Conservation (phyloP, 1,140 invertebrate genomes). For the Bombus ignitus region DNA sequence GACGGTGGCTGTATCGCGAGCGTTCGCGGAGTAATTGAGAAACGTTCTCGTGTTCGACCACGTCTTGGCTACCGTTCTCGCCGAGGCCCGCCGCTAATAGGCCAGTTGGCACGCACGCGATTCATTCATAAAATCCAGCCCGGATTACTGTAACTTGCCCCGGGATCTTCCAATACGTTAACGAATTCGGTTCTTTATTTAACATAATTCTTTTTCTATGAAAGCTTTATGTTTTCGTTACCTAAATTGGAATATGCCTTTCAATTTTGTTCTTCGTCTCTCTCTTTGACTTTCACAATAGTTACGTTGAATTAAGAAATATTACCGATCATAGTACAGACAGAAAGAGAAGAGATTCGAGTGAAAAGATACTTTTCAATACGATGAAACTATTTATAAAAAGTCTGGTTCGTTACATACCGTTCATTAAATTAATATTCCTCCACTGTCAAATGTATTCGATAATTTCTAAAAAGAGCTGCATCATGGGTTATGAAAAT, state of each 20-base stretch:
- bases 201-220: not conserved
- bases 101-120: constrained; percentile 70
- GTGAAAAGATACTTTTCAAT: no score
- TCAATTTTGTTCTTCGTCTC: no score
- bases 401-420: no score
- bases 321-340: no score
- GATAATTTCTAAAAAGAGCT: not conserved
- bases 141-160: not conserved
- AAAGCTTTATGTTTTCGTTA: no score
- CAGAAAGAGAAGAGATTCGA: no score
- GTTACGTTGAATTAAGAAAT: no score
- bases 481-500: no score
- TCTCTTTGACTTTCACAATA: no score
- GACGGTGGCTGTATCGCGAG: constrained; percentile 57
- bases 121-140: constrained; percentile 67
- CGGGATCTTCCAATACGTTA: not conserved
- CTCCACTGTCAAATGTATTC: not conserved
- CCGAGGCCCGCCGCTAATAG: constrained; percentile 60
- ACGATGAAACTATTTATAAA: no score
- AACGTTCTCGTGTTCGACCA: constrained; percentile 68
- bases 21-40: constrained; percentile 55
- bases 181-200: not conserved
- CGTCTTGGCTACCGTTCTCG: constrained; percentile 68
- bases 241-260: no score
- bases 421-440: not conserved